Conservation (phyloP, 2,113 vertebrate genomes). For the Xiphophorus hellerii region DNA sequence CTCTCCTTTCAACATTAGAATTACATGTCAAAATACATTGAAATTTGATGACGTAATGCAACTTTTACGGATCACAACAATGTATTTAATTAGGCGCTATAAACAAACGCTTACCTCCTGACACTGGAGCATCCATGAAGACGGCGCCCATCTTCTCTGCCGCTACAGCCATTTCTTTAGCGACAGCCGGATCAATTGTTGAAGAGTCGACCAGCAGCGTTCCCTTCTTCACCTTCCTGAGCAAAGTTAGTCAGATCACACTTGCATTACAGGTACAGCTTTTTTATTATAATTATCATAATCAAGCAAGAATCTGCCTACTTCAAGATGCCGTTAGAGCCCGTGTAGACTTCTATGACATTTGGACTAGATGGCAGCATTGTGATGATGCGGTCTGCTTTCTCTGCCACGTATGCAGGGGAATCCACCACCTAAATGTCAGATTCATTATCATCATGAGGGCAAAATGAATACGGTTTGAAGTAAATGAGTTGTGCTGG, state of each 20-base stretch:
- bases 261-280: not conserved
- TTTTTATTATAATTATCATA: not conserved
- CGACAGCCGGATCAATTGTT: constrained; percentile 94
- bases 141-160: constrained; percentile 96
- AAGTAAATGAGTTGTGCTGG: no score
- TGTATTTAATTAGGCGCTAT: no score
- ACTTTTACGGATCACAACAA: not conserved
- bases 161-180: constrained; percentile 91
- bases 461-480: no score
- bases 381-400: constrained; percentile 96
- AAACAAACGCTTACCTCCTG: constrained; percentile 87
- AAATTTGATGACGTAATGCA: not conserved
- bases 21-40: no score
- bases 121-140: constrained; percentile 98
- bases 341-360: constrained; percentile 90
- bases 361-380: constrained; percentile 96
- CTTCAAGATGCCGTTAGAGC: constrained; percentile 94
- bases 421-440: constrained; percentile 87
- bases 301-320: constrained; percentile 71
- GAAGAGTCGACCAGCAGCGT: constrained; percentile 97
- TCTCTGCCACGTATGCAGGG: constrained; percentile 95
- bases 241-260: constrained; percentile 5
- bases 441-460: not conserved
- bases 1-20: no score
- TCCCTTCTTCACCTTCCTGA: constrained; percentile 97